Evolutionary conservation across 2,888 invertebrate species (phyloP), one percentile per base, ranked within the genome.

Genomic region (Drosophila neoperkinsi): DNA sequence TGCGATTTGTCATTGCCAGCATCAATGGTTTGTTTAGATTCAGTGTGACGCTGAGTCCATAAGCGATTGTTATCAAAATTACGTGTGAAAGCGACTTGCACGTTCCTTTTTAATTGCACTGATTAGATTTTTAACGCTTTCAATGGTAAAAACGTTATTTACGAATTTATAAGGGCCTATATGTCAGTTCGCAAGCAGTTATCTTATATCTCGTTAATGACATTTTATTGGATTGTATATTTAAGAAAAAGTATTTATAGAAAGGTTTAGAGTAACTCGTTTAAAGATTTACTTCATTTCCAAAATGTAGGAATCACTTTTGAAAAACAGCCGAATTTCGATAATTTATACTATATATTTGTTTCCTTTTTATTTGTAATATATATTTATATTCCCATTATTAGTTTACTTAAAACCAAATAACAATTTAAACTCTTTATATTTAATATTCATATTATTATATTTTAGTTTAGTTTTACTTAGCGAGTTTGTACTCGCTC

Each of bases 21-120:
- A 28, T 57, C 43, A 11, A 63, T 31, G 11, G 41, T 53, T 18
- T 73, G 30, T 30, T 64, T 73, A 25, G 16, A 7, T 13, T 5
- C 43, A 30, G 4, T n/a, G 58, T 74, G 75, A 67, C 79, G 59
- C 53, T 28, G 25, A 30, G 18, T 13, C 36, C 50, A 57, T 78
- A 71, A 60, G 60, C 34, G 33, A 34, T 46, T 50, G 10, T 68
- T 62, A 78, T 81, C 77, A 65, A 71, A 71, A 68, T 84, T 89
- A 86, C 77, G 81, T 86, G 68, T 55, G 49, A 50, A 25, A 25
- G 25, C 25, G 61, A 59, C 50, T 31, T 1, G 25, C 68, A 72
- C 81, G 72, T 68, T 79, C 56, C 43, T 46, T 50, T 62, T 65
- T 67, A 70, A 79, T 68, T 73, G 43, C 60, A 59, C 70, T 67